Base-by-base conservation (phyloP, 1,140 invertebrate species). In the Carposina sasakii region DNA sequence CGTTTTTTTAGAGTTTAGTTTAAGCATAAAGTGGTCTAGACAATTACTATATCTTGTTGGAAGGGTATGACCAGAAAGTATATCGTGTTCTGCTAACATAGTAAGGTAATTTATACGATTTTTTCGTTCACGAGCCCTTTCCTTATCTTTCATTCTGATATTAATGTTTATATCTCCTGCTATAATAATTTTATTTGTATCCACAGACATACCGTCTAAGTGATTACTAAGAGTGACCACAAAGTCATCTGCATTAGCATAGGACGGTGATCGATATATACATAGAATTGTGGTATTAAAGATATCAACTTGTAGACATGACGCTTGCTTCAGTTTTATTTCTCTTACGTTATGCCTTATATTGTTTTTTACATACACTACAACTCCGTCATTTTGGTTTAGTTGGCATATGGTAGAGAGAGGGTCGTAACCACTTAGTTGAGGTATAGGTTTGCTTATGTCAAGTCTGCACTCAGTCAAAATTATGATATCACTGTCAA, bases 81-180 rank as follows among this genome's bases (percentile, higher is more conserved):
- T n/a, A n/a, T n/a, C n/a, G n/a, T n/a, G n/a, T n/a, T n/a, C n/a
- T n/a, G n/a, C n/a, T n/a, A n/a, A n/a, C n/a, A n/a, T n/a, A n/a
- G n/a, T n/a, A n/a, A n/a, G n/a, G n/a, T n/a, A 26, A 34, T 34
- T 34, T 9, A 4, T 34, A 10, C 31, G 8, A 19, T 37, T 37
- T n/a, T 37, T 37, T 19, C 5, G 13, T 37, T 37, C 34, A 19
- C 20, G 13, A 8, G 8, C 2, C 4, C 5, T 6, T 20, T 37
- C 34, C 2, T 19, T n/a, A 19, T 3, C 2, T 37, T 37, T 37
- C 2, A 37, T 3, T 5, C 6, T 37, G 8, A 37, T 16, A 19
- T 37, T 37, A 17, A 37, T 37, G 13, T 37, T 37, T 37, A 37
- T 37, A n/a, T 37, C 34, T 19, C 34, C 34, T 19, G 19, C n/a